These are phyloP conservation scores for Tribolium castaneum DNA, from an alignment of 1,140 invertebrate species.

Conservation along the genomic window DNA sequence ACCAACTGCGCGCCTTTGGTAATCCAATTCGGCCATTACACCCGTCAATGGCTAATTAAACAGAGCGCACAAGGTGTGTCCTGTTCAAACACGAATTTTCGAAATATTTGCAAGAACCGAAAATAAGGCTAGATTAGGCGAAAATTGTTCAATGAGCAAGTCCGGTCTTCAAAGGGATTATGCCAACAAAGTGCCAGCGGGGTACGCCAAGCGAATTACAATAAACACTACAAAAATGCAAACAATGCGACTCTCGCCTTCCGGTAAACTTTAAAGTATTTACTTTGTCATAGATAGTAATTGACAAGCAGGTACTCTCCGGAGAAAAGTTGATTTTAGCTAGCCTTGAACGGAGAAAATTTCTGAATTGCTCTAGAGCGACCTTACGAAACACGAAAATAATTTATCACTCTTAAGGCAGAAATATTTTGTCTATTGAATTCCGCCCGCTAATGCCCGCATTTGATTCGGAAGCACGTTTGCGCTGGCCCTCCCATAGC, in stretches of 20 bases:
- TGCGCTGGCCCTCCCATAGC: conserved; percentile 4
- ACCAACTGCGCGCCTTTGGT: not conserved
- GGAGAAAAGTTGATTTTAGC: conserved; percentile 4
- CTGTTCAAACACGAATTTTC: too few species aligned
- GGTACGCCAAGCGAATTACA: conserved; percentile 39
- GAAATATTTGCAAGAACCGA: not conserved
- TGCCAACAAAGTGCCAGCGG: conserved; percentile 39
- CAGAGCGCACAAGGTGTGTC: not conserved
- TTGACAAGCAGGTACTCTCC: conserved; percentile 39
- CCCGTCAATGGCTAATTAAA: conserved; percentile 18
- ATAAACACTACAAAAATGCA: conserved; percentile 47
- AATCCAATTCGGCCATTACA: conserved; percentile 26
- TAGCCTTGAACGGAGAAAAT: not conserved
- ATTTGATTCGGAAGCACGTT: conserved; percentile 40
- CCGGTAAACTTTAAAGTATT: conserved; percentile 45
- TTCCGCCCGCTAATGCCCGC: conserved; percentile 26
- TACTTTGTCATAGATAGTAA: conserved; percentile 47
- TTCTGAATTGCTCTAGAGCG: not conserved
- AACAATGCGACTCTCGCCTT: conserved; percentile 44
- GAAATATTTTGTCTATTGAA: conserved; percentile 34
- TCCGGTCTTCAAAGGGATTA: conserved; percentile 36
- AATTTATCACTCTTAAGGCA: conserved; percentile 44
- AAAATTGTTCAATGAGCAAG: conserved; percentile 26
- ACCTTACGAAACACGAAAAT: conserved; percentile 12
- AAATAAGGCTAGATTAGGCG: not conserved